Percentiles rank a stretch among this genome's conserved stretches.
phyloP scores from a whole-genome alignment of 2,113 vertebrate species.

The Theristicus caerulescens region DNA sequence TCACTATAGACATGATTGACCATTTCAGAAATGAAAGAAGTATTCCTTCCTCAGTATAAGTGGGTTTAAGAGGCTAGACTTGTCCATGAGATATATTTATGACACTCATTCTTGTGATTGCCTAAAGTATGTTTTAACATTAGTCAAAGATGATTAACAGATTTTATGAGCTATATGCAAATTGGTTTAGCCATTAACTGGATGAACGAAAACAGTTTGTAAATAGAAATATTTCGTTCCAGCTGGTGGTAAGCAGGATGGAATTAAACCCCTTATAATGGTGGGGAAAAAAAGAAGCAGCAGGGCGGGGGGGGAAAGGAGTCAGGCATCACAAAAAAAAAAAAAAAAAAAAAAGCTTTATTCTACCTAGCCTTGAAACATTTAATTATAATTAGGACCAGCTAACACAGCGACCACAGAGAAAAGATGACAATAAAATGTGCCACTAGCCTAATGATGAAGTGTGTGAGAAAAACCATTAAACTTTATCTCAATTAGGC shows the following conservation, averaged over 20 bases:
- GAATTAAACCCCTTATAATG: neutral
- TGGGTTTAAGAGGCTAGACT: neutral
- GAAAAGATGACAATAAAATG: constrained; percentile 8
- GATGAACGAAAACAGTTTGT: neutral
- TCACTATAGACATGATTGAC: neutral
- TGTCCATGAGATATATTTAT: neutral
- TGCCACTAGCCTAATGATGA: constrained; percentile 39
- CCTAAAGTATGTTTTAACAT: neutral
- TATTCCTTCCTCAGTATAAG: neutral
- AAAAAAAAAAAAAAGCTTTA: neutral
- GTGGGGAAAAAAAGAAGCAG: neutral
- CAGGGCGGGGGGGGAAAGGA: accelerated
- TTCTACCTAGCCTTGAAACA: neutral
- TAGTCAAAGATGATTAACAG: neutral
- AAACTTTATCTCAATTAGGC: constrained; percentile 49
- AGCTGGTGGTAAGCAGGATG: neutral
- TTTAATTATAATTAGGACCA: constrained; percentile 56
- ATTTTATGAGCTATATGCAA: neutral
- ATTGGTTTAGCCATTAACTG: neutral
- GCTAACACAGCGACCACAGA: neutral
- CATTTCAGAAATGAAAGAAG: neutral
- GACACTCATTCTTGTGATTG: neutral
- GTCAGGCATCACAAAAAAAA: neutral
- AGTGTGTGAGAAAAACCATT: constrained; percentile 36
- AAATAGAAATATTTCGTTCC: neutral